Base-by-base conservation (phyloP, 1,140 invertebrate species). In the Cecropterus lyciades region DNA sequence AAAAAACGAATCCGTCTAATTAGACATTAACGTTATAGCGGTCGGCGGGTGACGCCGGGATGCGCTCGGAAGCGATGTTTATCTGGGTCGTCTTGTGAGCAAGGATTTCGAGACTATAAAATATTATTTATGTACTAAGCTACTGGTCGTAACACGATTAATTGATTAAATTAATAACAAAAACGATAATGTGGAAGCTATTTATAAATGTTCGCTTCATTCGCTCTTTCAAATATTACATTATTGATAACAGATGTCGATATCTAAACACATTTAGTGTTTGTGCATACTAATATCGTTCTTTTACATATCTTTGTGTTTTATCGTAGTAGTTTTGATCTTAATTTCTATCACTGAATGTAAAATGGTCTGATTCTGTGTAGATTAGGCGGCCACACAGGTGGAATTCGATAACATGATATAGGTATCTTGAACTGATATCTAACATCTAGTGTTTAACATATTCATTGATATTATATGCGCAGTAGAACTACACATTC, bases 101-200 rank as follows among this genome's bases (percentile, higher is more conserved):
- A 77, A 82, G 80, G 79, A 82, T 82, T 79, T 76, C 63, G 64
- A 65, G 60, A 72, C 69, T 64, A 80, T 81, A 74, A 80, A 83
- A 81, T 75, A 68, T 75, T 56, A 71, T 72, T 62, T 62, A 51
- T 62, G 46, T 24, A 15, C 48, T 33, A 24, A 60, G 59, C 59
- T 62, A 62, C 59, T 62, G 59, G 59, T 51, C 59, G 59, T 62
- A 62, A 49, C 56, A 51, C 51, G 65, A 68, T 62, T 68, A 70
- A 62, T 62, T 62, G 46, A 62, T 51, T 51, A 16, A 37, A 48
- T 60, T 48, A 45, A 45, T 27, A 33, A 46, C 45, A 13, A 60
- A 53, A 6, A 30, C 11, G 30, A 7, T 51, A 16, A 15, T 37
- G 30, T 16, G 30, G 51, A 43, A n/a, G 51, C 10, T 11, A 27